Base-by-base conservation (phyloP, 2,797 vertebrate genomes). In the Kryptolebias ocellatus region DNA sequence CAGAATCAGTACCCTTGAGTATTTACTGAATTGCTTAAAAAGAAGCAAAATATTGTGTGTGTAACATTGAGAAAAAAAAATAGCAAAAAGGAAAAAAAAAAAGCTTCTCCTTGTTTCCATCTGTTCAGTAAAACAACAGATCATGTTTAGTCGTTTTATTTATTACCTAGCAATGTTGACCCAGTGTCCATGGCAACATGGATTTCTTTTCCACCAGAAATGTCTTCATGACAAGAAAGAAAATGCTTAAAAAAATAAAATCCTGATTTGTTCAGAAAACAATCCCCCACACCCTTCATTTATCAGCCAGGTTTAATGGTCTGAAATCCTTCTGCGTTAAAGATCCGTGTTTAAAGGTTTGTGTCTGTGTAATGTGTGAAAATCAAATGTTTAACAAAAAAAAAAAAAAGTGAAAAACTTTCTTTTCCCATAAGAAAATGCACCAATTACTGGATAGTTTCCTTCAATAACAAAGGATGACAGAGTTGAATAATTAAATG, bases 181-280 rank as follows among this genome's bases (percentile, higher is more conserved):
- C 20, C 20, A 24, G 83, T 90, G 89, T 84, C 86, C 68, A 84
- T 89, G 78, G 83, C 81, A 88, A 86, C 76, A 64, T 39, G 55
- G 50, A 59, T 28, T 34, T 51, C 64, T 60, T 18, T 45, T 28
- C 49, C 46, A 64, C 54, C 44, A 17, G 27, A 50, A 52, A 58
- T 57, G 64, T 64, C 9, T 72, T 56, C 47, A 51, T 12, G 65
- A 24, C 6, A 28, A 72, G 29, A 49, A 27, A 31, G 16, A 63
- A 59, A 20, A 62, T 34, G 53, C 20, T 53, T 18, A 24, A 73
- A 51, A 52, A 12, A 39, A 10, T 1, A 11, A 39, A 39, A 9
- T 12, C 16, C 20, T n/a, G 45, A 44, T 49, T 29, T 46, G 37
- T 39, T 39, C 8, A 11, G 37, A 39, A 39, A 39, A 10, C 9